Conservation (phyloP, 2,797 vertebrate genomes). For the Intellagama lesueurii region DNA sequence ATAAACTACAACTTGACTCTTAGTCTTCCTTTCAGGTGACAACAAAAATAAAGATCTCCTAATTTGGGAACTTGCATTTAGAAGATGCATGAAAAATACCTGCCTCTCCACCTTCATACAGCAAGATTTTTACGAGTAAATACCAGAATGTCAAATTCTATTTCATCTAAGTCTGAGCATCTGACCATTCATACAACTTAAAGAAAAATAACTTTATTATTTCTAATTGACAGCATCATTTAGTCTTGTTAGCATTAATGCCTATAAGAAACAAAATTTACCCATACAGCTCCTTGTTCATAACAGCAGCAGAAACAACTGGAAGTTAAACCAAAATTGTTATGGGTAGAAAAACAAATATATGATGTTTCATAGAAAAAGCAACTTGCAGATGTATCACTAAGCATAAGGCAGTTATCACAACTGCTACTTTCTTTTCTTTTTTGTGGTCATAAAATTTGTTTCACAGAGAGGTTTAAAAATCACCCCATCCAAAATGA, state of each 20-base stretch:
- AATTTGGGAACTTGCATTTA: neutral
- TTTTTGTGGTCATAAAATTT: constrained; percentile 78
- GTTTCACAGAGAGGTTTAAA: constrained; percentile 75
- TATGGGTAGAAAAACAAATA: constrained; percentile 60
- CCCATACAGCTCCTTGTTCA: neutral
- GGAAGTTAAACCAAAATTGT: constrained; percentile 18
- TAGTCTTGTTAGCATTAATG: neutral
- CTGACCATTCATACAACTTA: neutral
- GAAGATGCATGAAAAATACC: no score
- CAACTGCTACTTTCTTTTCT: constrained; percentile 84
- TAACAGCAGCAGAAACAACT: neutral
- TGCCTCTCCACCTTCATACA: neutral
- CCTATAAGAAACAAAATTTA: neutral
- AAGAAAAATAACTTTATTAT: neutral
- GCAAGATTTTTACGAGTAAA: neutral
- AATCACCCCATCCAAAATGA: constrained; percentile 76
- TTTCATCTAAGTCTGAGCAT: neutral
- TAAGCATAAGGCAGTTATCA: constrained; percentile 69
- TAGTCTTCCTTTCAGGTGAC: neutral
- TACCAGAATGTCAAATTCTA: neutral
- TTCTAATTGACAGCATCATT: neutral
- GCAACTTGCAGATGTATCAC: constrained; percentile 66
- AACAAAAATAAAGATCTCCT: neutral
- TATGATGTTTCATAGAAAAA: constrained; percentile 69
- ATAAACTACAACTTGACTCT: neutral